Conservation (phyloP, 1,140 invertebrate species). For the Drosophila novamexicana region DNA sequence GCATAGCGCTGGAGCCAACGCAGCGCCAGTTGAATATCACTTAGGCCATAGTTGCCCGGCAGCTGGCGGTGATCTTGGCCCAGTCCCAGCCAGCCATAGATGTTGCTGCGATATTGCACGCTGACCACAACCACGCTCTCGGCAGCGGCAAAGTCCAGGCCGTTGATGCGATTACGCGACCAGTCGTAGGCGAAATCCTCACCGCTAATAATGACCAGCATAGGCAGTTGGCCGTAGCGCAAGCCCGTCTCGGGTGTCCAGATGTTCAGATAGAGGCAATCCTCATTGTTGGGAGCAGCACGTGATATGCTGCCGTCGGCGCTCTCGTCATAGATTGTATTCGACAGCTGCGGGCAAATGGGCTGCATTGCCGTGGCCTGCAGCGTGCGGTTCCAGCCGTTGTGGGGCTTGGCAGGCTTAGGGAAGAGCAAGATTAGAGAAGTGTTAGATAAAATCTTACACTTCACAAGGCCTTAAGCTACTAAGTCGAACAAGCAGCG, state of each 20-base stretch:
- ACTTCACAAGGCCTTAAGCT: too few species aligned
- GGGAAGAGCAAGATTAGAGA: background rate
- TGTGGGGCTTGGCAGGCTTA: constrained; percentile 85
- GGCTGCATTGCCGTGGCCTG: constrained; percentile 85
- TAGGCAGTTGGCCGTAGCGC: constrained; percentile 86
- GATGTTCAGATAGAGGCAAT: constrained; percentile 86
- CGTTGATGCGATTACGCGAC: constrained; percentile 85
- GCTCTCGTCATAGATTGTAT: constrained; percentile 79
- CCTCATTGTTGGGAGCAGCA: constrained; percentile 81
- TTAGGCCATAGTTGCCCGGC: constrained; percentile 89
- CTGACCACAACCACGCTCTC: constrained; percentile 88
- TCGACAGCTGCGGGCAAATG: constrained; percentile 85
- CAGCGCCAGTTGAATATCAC: constrained; percentile 90
- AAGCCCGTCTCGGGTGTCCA: constrained; percentile 87
- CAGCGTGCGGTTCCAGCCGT: constrained; percentile 85
- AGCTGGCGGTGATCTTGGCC: constrained; percentile 85
- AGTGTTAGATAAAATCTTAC: too few species aligned
- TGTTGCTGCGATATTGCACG: constrained; percentile 87
- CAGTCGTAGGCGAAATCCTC: constrained; percentile 85
- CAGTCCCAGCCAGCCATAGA: constrained; percentile 90
- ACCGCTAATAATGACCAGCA: constrained; percentile 87
- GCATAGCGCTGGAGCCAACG: constrained; percentile 90
- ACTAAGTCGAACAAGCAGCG: too few species aligned
- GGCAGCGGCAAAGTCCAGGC: constrained; percentile 87
- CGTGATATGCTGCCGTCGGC: constrained; percentile 52